Conservation (phyloP, 2,888 invertebrate species). For the Athalia circularis region DNA sequence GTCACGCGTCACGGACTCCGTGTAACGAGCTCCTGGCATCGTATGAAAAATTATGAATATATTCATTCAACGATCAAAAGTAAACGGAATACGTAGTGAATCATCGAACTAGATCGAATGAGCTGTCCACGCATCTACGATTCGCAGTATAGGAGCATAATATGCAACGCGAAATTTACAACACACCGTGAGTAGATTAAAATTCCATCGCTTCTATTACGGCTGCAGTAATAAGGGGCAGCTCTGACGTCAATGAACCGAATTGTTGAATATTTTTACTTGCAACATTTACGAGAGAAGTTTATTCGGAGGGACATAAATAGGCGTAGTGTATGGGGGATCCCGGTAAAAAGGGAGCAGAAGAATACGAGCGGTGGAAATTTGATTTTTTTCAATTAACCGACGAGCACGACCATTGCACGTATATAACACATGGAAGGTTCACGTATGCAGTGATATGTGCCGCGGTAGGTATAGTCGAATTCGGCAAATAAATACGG, state of each 20-base stretch:
- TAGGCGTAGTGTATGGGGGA: background rate
- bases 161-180: background rate
- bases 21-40: background rate
- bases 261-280: slow-evolving; percentile 17
- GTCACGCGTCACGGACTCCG: background rate
- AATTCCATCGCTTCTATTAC: too few species aligned
- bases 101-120: slow-evolving; percentile 32
- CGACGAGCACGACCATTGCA: slow-evolving; percentile 4
- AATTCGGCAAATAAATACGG: slow-evolving; percentile 34
- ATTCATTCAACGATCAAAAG: slow-evolving; percentile 10
- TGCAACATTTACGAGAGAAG: background rate
- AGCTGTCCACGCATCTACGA: slow-evolving; percentile 9
- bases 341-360: background rate
- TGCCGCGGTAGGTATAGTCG: background rate
- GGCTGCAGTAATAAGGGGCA: background rate
- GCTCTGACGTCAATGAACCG: slow-evolving; percentile 26
- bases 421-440: too few species aligned
- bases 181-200: background rate
- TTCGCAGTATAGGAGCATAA: background rate
- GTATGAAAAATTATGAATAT: background rate
- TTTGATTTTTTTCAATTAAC: slow-evolving; percentile 39
- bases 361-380: background rate
- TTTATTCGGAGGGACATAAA: slow-evolving; percentile 2
- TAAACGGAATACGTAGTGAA: background rate
- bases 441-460: background rate